Conservation (phyloP, 2,113 vertebrate genomes). For the Zosterops japonicus region DNA sequence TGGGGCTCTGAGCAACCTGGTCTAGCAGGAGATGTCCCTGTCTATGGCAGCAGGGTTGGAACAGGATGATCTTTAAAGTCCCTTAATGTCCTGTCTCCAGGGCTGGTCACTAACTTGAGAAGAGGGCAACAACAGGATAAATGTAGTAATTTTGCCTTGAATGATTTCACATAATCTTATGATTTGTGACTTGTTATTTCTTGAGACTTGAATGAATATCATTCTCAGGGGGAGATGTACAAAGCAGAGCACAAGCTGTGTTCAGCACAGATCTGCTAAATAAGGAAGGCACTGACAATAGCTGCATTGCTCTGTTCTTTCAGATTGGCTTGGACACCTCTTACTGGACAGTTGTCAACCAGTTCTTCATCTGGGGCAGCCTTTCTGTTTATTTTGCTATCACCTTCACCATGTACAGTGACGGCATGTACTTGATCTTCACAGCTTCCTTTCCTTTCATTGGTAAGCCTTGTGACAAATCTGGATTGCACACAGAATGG, state of each 20-base stretch:
- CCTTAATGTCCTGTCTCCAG: background rate
- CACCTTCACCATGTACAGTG: constrained; percentile 90
- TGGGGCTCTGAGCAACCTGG: background rate
- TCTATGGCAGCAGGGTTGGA: accelerated
- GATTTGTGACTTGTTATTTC: background rate
- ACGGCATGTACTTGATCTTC: constrained; percentile 88
- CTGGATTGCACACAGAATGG: background rate
- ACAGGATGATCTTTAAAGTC: background rate
- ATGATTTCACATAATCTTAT: background rate
- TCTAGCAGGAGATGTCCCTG: background rate
- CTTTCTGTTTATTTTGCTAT: constrained; percentile 89
- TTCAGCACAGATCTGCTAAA: background rate
- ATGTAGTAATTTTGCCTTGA: background rate
- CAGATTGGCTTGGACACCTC: constrained; percentile 89
- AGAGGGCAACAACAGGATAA: background rate
- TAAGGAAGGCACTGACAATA: background rate
- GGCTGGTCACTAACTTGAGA: background rate
- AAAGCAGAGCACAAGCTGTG: background rate
- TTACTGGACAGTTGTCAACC: constrained; percentile 93
- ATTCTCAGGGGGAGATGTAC: background rate
- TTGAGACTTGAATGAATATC: background rate
- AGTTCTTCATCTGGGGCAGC: constrained; percentile 94
- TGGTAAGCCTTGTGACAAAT: constrained; percentile 76
- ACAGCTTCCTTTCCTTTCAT: constrained; percentile 86
- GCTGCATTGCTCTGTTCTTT: background rate